Conservation (phyloP, 1,140 invertebrate species). For the Meloidogyne chitwoodi region DNA sequence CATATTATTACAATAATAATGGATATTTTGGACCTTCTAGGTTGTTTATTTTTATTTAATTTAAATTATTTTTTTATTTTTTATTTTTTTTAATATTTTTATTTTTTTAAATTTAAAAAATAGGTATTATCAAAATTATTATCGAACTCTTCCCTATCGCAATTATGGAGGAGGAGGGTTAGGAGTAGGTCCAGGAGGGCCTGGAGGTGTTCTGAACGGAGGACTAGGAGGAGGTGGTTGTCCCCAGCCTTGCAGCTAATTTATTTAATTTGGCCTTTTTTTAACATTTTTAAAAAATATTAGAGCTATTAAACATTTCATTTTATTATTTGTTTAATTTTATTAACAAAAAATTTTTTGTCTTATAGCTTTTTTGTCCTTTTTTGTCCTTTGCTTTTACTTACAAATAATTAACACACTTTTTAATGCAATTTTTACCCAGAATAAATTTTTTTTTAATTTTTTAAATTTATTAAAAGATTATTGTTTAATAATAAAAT, state of each 20-base stretch:
- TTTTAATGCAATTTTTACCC: not conserved
- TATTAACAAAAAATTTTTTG: not conserved
- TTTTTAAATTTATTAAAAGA: not conserved
- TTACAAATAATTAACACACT: not conserved
- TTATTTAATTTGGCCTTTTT: not conserved
- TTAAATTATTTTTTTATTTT: no score
- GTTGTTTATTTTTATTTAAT: not conserved
- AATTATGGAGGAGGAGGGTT: not conserved
- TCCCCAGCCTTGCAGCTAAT: not conserved
- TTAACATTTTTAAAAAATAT: not conserved
- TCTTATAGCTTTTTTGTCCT: not conserved
- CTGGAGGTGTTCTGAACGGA: not conserved
- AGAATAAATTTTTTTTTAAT: not conserved
- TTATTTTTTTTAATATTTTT: no score
- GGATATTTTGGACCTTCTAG: not conserved
- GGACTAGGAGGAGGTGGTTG: not conserved
- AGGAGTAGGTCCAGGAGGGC: not conserved
- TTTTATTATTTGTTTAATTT: no score
- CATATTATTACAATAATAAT: conserved; percentile 1
- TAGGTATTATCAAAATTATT: not conserved
- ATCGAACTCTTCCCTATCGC: not conserved
- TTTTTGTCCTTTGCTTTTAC: not conserved
- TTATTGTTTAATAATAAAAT: not conserved
- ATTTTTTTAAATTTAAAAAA: no score
- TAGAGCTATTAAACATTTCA: not conserved